Evolutionary conservation across 2,797 vertebrate species (phyloP), one percentile per base, ranked within the genome.

Genomic region (Mus caroli): DNA sequence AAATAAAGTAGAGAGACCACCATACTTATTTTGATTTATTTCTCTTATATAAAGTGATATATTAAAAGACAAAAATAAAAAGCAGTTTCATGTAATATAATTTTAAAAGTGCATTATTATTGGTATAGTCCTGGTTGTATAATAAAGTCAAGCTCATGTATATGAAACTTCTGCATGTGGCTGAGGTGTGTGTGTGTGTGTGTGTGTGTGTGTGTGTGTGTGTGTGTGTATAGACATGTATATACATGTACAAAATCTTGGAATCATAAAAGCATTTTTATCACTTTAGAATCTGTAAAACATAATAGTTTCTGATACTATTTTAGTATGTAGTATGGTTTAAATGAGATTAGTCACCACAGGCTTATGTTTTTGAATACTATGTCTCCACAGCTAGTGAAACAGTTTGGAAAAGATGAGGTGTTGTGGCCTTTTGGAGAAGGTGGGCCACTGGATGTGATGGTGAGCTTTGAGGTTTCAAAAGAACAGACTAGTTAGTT

Each of bases 11-110:
- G n/a, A 34, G 3, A 80, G 4, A 84, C 5, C 50, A 13, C 46
- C 80, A 50, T 73, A 60, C 2, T n/a, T 80, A 34, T 87, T 94
- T 75, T 9, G 5, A 91, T 91, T 26, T 50, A 3, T 64, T 94
- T 95, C 24, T 69, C 52, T 3, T 78, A 87, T 7, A 69, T 40
- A 62, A 64, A 37, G 24, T 58, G 84, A 8, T 69, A 82, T 82
- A 46, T 31, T 95, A 78, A 90, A 88, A 37, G n/a, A 6, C 50
- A 79, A 89, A 64, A 79, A 40, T 86, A 93, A 73, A 54, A 96
- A 34, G 24, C 14, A 90, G 28, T n/a, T 83, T 88, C 3, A 73
- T 1, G 50, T 71, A 40, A 24, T 22, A 77, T 26, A 60, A 20
- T 64, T 64, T 37, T 37, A 26, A 78, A 76, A 95, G 67, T 34